Percentiles rank a stretch among this genome's conserved stretches.
phyloP scores from a whole-genome alignment of 1,140 invertebrate species.

The Coelopa frigida region DNA sequence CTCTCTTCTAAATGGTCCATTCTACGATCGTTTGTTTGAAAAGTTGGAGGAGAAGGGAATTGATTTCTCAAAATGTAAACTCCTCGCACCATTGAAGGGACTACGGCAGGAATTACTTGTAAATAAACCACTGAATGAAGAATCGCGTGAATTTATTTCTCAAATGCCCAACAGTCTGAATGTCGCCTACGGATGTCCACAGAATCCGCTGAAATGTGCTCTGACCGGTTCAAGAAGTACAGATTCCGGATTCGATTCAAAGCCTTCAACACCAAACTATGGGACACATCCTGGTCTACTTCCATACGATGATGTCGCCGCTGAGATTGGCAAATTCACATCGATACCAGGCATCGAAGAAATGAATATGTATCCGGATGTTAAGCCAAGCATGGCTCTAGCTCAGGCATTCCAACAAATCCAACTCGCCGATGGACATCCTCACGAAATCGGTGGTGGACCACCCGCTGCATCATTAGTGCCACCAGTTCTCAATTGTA shows the following conservation, averaged over 20 bases:
- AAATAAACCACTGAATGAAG: constrained; percentile 50
- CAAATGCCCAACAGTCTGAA: constrained; percentile 35
- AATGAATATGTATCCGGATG: constrained; percentile 40
- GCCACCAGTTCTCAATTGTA: constrained; percentile 39
- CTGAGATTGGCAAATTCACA: constrained; percentile 24
- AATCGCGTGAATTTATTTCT: constrained; percentile 50
- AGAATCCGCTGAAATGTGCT: constrained; percentile 9
- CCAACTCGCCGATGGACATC: constrained; percentile 18
- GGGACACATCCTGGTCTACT: background rate
- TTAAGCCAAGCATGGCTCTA: constrained; percentile 13
- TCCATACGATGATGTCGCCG: constrained; percentile 18
- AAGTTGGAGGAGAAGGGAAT: constrained; percentile 50
- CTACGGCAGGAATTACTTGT: constrained; percentile 49
- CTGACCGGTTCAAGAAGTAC: constrained; percentile 29
- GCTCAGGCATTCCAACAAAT: constrained; percentile 32
- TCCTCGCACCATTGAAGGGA: constrained; percentile 49
- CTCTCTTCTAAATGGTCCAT: constrained; percentile 51
- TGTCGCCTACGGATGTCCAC: constrained; percentile 13
- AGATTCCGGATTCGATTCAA: constrained; percentile 42
- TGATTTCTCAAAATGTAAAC: constrained; percentile 47
- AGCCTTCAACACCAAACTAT: constrained; percentile 34
- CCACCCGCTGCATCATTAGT: background rate
- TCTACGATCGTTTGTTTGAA: constrained; percentile 51
- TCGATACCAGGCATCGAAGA: constrained; percentile 38
- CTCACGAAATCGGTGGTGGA: background rate